These are phyloP conservation scores for Metopolophium dirhodum DNA, from an alignment of 1,140 invertebrate genomes.

Conservation along the genomic window DNA sequence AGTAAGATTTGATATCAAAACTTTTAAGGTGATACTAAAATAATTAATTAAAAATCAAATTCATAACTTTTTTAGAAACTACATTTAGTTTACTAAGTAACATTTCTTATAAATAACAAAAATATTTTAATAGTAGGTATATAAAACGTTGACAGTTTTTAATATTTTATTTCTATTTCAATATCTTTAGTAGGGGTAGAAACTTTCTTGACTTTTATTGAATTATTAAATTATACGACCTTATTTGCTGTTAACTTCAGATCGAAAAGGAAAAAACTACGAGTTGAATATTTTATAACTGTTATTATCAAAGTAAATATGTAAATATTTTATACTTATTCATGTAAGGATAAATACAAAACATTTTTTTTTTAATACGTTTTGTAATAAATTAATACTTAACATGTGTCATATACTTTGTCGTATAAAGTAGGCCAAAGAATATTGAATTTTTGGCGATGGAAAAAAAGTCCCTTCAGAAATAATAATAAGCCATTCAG, in stretches of 20 bases:
- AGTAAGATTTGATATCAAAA: too few relatives aligned
- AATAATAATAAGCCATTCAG: not conserved
- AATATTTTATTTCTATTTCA: conserved; percentile 1
- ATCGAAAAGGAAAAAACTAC: not conserved
- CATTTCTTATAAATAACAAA: not conserved
- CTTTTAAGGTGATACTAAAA: too few relatives aligned
- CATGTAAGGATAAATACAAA: not conserved
- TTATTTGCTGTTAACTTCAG: not conserved
- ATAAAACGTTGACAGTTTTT: not conserved
- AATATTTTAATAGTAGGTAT: not conserved
- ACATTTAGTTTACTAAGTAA: too few relatives aligned
- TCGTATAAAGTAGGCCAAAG: not conserved
- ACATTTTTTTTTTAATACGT: not conserved
- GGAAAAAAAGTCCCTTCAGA: not conserved
- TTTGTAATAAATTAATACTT: not conserved
- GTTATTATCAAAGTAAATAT: conserved; percentile 9
- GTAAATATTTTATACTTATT: not conserved
- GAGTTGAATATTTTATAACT: conserved; percentile 2
- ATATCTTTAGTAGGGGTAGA: not conserved
- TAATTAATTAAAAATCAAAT: too few relatives aligned
- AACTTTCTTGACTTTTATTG: conserved; percentile 10
- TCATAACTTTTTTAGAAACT: too few relatives aligned
- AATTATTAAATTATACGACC: conserved; percentile 13
- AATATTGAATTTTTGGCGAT: not conserved
- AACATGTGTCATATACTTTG: not conserved